These are phyloP conservation scores for Lasiommata megera DNA, from an alignment of 2,888 invertebrate genomes.

Conservation along the genomic window DNA sequence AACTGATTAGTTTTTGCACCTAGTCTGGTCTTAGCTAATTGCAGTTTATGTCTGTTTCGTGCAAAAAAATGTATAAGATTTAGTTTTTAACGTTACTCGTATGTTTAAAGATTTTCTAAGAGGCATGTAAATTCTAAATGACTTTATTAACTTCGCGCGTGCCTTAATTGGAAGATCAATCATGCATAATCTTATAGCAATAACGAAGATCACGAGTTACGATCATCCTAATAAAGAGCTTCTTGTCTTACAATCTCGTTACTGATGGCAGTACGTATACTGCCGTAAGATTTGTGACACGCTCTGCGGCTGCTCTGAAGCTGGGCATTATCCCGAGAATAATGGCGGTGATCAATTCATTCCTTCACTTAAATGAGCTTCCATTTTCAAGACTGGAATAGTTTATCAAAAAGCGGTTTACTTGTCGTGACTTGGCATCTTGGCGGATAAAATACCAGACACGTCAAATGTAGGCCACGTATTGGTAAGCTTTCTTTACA, in stretches of 20 bases:
- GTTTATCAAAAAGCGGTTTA: slow-evolving; percentile 24
- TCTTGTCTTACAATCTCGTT: slow-evolving; percentile 27
- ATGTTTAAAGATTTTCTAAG: too few species aligned
- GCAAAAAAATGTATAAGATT: too few species aligned
- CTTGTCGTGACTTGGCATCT: slow-evolving; percentile 10
- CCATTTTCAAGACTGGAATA: slow-evolving; percentile 30
- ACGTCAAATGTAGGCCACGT: too few species aligned
- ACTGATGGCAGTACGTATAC: slow-evolving; percentile 29
- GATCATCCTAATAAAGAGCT: slow-evolving; percentile 20
- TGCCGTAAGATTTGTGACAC: slow-evolving; percentile 32
- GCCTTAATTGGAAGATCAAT: too few species aligned
- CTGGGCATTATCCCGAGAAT: slow-evolving; percentile 34
- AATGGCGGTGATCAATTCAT: slow-evolving; percentile 35
- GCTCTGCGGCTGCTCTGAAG: slow-evolving; percentile 28
- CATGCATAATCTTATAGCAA: background rate
- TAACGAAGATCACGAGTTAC: background rate
- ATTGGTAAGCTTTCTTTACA: background rate
- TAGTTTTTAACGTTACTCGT: too few species aligned
- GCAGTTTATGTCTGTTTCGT: too few species aligned
- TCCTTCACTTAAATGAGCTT: slow-evolving; percentile 30
- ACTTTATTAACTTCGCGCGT: too few species aligned
- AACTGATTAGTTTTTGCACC: too few species aligned
- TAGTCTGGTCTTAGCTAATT: too few species aligned
- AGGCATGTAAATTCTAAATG: too few species aligned
- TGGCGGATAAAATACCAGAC: background rate